Evolutionary conservation across 2,113 vertebrate genomes (phyloP).

Genomic region (Dipodomys spectabilis): DNA sequence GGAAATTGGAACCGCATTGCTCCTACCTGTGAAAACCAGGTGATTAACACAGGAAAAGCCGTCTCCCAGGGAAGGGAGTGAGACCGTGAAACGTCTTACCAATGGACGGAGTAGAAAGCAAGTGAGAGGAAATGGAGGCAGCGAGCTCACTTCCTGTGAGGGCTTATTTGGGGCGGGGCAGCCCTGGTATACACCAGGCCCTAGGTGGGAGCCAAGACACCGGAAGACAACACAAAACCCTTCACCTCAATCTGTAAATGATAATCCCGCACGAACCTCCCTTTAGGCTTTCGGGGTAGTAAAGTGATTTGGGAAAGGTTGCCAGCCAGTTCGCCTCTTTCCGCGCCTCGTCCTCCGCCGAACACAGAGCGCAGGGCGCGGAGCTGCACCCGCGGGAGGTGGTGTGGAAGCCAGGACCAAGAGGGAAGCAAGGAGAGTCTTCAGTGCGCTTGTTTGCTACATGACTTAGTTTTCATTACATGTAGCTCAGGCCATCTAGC

Average conservation of each 20-base stretch:
- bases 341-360: background rate
- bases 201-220: background rate
- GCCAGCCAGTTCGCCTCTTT: background rate
- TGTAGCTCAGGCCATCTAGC: too few species aligned
- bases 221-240: background rate
- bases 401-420: background rate
- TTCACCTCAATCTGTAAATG: background rate
- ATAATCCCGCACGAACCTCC: background rate
- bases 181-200: too few species aligned
- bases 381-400: too few species aligned
- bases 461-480: too few species aligned
- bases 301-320: constrained; percentile 55
- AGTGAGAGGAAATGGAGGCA: background rate
- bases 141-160: background rate
- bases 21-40: background rate
- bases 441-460: background rate
- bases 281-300: constrained; percentile 53
- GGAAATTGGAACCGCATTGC: background rate
- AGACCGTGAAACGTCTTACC: background rate
- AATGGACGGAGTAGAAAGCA: accelerated
- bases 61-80: accelerated
- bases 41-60: background rate
- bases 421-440: background rate
- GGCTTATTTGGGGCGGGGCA: too few species aligned
- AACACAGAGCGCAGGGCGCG: too few species aligned